A percentile compares a stretch with the other conserved stretches of the same genome.
These are phyloP conservation scores for Poeciliopsis turneri DNA, from an alignment of 2,797 vertebrate genomes.

Conservation along the genomic window DNA sequence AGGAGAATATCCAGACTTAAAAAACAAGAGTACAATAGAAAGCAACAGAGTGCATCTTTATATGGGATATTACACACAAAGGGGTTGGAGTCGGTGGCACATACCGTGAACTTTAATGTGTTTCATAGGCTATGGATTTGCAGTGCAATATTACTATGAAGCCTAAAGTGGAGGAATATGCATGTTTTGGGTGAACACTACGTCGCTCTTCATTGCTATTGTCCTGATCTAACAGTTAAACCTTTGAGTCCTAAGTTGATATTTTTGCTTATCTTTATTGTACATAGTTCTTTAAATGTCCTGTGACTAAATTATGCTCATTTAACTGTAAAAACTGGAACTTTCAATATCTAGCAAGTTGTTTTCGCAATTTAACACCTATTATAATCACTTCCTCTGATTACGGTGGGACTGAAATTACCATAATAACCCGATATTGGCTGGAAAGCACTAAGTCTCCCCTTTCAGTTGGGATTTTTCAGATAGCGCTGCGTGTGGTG, in stretches of 20 bases:
- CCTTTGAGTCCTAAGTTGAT: background rate
- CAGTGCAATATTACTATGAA: background rate
- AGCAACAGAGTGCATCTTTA: slow-evolving; percentile 9
- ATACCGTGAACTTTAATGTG: background rate
- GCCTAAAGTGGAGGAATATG: background rate
- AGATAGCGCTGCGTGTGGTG: too few relatives aligned
- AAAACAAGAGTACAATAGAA: slow-evolving; percentile 10
- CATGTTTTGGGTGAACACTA: background rate
- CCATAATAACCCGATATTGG: too few relatives aligned
- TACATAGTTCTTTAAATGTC: too few relatives aligned
- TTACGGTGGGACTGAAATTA: too few relatives aligned
- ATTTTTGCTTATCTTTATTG: too few relatives aligned
- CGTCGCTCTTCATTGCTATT: background rate
- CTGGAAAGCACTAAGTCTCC: too few relatives aligned
- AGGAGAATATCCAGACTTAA: background rate
- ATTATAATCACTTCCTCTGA: too few relatives aligned
- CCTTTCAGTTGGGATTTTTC: too few relatives aligned
- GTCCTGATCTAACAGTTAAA: background rate
- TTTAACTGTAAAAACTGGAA: too few relatives aligned
- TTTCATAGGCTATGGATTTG: slow-evolving; percentile 4
- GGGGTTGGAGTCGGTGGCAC: slow-evolving; percentile 4
- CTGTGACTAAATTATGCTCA: too few relatives aligned
- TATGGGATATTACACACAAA: slow-evolving; percentile 4
- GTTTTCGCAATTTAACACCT: too few relatives aligned
- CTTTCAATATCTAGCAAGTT: too few relatives aligned